Conservation (phyloP, 2,113 vertebrate species). For the Equus quagga region DNA sequence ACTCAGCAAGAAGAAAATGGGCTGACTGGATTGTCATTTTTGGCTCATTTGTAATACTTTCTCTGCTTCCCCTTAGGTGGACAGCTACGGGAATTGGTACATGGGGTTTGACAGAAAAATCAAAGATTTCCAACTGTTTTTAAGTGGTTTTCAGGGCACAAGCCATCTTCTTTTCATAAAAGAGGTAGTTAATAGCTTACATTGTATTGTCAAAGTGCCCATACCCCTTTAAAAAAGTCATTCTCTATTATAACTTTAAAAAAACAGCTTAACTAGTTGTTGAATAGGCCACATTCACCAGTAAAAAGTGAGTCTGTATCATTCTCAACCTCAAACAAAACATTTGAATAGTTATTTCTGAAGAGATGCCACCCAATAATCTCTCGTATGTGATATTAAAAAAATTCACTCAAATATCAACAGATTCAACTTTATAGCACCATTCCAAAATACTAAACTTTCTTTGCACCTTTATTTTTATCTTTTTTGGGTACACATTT, state of each 20-base stretch:
- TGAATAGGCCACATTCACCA: neutral
- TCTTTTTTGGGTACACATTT: conserved; percentile 72
- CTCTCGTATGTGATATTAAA: conserved; percentile 55
- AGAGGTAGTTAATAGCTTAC: conserved; percentile 1
- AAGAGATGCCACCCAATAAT: neutral
- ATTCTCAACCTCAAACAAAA: neutral
- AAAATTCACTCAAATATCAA: conserved; percentile 69
- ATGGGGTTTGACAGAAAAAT: neutral
- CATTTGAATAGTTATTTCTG: conserved; percentile 20
- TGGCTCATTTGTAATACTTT: neutral
- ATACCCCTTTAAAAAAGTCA: neutral
- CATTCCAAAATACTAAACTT: conserved; percentile 75
- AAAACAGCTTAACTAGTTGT: neutral
- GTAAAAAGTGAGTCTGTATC: neutral
- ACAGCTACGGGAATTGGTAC: neutral
- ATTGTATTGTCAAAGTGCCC: neutral
- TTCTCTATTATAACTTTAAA: neutral
- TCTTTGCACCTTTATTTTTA: conserved; percentile 70
- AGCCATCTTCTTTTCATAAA: neutral
- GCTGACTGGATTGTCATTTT: neutral
- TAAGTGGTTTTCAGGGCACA: neutral
- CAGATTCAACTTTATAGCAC: conserved; percentile 65
- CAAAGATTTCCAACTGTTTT: neutral
- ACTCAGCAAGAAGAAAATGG: neutral
- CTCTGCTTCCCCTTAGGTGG: neutral